Evolutionary conservation across 2,113 vertebrate species (phyloP).

Genomic region (Zosterops hypoxanthus): DNA sequence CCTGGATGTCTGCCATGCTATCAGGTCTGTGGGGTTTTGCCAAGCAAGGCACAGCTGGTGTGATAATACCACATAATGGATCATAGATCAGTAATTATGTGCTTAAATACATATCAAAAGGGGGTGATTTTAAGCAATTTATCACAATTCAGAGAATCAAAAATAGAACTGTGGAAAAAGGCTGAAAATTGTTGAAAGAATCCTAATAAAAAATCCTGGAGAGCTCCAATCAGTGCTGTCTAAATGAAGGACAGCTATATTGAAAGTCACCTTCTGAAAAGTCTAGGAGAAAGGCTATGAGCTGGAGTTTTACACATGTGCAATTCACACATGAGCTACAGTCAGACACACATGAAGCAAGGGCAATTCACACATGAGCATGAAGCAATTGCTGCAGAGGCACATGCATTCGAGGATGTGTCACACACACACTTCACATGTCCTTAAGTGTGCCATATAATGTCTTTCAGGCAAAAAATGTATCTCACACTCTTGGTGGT

Average conservation of each 20-base stretch:
- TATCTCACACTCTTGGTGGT: not conserved
- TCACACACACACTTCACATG: accelerated
- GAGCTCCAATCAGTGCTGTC: not conserved
- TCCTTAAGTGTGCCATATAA: accelerated
- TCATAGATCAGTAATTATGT: not conserved
- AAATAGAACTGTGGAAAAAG: not conserved
- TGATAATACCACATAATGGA: not conserved
- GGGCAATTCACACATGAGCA: accelerated
- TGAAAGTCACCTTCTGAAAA: not conserved
- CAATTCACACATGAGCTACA: accelerated
- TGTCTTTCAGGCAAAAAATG: not conserved
- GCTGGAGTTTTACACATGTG: accelerated
- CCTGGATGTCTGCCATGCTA: not conserved
- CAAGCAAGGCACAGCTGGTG: constrained; percentile 2
- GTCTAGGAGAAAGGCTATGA: not conserved
- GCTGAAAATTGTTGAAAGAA: not conserved
- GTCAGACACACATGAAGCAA: not conserved
- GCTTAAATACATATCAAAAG: not conserved
- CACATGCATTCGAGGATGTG: accelerated
- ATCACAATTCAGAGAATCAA: not conserved
- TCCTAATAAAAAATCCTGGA: not conserved
- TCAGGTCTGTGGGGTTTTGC: not conserved
- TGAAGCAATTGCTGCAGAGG: not conserved
- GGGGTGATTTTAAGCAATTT: constrained; percentile 24
- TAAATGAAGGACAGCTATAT: not conserved